Conservation (phyloP, 2,888 invertebrate genomes). For the Microplitis manilae region DNA sequence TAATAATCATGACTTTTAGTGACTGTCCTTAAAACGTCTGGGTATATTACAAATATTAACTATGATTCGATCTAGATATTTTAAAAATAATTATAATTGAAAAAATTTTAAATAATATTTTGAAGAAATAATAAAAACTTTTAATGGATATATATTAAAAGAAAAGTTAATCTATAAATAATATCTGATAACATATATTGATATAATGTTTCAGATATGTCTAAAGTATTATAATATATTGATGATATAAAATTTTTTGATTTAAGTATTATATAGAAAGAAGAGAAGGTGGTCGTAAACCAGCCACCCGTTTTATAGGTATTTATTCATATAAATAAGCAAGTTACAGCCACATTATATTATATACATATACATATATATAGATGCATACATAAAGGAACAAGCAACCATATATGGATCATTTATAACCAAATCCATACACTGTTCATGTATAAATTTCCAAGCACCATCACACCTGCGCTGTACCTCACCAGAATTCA, state of each 20-base stretch:
- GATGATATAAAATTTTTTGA: not conserved
- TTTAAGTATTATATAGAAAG: not conserved
- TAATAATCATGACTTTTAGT: no score
- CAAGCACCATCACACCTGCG: not conserved
- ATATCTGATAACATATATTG: not conserved
- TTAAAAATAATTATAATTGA: no score
- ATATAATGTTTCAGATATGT: not conserved
- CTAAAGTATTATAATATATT: not conserved
- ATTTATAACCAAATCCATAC: constrained; percentile 1
- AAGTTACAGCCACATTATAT: not conserved
- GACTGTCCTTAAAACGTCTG: no score
- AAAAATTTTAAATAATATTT: not conserved
- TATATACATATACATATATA: not conserved
- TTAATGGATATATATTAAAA: not conserved
- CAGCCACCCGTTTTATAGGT: not conserved
- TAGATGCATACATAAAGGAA: not conserved
- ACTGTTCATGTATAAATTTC: not conserved
- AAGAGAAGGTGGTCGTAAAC: not conserved
- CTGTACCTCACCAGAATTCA: not conserved
- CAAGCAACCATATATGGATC: not conserved
- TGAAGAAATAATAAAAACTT: not conserved
- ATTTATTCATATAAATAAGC: constrained; percentile 1
- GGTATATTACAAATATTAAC: no score
- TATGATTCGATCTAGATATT: no score
- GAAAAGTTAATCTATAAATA: not conserved